phyloP scores from a whole-genome alignment of 2,113 vertebrate genomes.

The Dipodomys ordii region DNA sequence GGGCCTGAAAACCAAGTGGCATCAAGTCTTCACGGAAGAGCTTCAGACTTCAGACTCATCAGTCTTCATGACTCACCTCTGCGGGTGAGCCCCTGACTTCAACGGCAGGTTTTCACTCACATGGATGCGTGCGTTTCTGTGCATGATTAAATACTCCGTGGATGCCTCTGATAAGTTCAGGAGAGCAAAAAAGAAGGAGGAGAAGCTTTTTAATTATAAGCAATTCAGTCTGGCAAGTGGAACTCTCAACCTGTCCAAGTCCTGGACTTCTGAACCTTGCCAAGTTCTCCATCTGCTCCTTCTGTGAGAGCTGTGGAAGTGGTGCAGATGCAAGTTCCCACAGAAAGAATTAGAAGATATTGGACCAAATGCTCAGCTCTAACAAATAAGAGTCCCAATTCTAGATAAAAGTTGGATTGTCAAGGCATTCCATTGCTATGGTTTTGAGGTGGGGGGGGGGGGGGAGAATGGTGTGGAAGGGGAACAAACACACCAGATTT shows the following conservation, averaged over 20 bases:
- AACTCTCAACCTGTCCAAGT: constrained; percentile 71
- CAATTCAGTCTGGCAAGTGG: constrained; percentile 72
- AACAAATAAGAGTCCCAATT: constrained; percentile 62
- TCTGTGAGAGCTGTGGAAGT: neutral
- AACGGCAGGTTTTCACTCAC: constrained; percentile 25
- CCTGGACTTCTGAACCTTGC: constrained; percentile 52
- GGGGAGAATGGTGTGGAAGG: no score
- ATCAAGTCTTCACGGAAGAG: no score
- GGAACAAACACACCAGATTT: constrained; percentile 36
- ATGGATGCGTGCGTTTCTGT: constrained; percentile 54
- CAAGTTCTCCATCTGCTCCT: constrained; percentile 78
- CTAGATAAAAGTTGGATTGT: constrained; percentile 66
- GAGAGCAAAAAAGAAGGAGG: constrained; percentile 49
- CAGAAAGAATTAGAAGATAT: constrained; percentile 56
- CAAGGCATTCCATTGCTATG: constrained; percentile 6
- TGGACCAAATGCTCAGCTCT: constrained; percentile 55
- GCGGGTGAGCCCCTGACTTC: neutral
- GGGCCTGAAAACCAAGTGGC: neutral
- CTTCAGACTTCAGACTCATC: no score
- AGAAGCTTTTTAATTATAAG: constrained; percentile 69
- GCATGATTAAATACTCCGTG: constrained; percentile 57
- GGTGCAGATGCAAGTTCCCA: constrained; percentile 65
- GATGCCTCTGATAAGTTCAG: constrained; percentile 68
- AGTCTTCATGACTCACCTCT: neutral
- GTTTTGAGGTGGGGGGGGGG: neutral